Evolutionary conservation across 2,113 vertebrate genomes (phyloP).

Genomic region (Atractosteus spatula): DNA sequence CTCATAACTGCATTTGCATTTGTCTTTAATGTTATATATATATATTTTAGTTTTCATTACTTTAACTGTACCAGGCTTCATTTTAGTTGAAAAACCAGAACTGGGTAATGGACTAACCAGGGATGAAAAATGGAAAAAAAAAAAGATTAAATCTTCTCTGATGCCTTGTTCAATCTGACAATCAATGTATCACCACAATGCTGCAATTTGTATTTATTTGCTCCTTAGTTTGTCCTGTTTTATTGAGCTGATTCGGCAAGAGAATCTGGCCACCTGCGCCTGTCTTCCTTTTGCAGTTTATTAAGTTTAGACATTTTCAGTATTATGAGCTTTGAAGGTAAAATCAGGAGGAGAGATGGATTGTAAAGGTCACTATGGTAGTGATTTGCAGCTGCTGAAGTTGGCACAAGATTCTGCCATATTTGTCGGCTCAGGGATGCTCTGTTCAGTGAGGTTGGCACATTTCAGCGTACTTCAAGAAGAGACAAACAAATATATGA

Average conservation of each 20-base stretch:
- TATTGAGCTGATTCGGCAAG: conserved; percentile 1
- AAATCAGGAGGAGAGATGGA: conserved; percentile 56
- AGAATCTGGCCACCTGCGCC: not conserved
- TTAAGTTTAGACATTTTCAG: not conserved
- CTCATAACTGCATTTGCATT: too few species aligned
- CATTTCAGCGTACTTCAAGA: conserved; percentile 42
- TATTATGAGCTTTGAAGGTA: conserved; percentile 5
- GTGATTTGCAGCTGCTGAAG: conserved; percentile 45
- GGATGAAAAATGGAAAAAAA: not conserved
- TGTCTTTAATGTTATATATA: too few species aligned
- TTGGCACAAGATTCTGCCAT: conserved; percentile 38
- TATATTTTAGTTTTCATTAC: too few species aligned
- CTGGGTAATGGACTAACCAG: too few species aligned
- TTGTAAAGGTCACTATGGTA: conserved; percentile 58
- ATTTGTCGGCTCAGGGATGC: conserved; percentile 34
- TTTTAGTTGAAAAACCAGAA: too few species aligned
- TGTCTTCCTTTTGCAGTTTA: not conserved
- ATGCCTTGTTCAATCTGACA: not conserved
- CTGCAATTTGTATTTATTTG: conserved; percentile 1
- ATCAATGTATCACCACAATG: not conserved
- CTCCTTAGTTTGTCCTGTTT: not conserved
- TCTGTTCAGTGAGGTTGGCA: conserved; percentile 42
- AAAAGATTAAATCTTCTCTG: not conserved
- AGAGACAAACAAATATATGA: not conserved
- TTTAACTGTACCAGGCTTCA: too few species aligned